A percentile compares a stretch with the other conserved stretches of the same genome.
These are phyloP conservation scores for Tragelaphus oryx DNA, from an alignment of 2,797 vertebrate species.

Conservation along the genomic window DNA sequence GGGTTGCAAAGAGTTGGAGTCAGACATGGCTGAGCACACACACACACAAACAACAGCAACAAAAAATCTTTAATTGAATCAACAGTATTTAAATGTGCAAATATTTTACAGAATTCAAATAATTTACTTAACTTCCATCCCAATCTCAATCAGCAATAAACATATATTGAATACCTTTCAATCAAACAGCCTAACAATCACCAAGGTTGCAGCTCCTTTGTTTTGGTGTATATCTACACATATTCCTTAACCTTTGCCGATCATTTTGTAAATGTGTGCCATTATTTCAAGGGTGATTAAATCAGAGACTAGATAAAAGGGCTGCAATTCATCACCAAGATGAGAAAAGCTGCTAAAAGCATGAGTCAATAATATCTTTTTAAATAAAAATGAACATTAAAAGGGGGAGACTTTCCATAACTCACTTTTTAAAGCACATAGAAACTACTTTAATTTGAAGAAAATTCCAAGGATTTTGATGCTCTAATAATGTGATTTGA, in stretches of 20 bases:
- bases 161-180: background rate
- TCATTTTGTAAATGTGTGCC: background rate
- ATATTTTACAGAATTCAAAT: slow-evolving; percentile 1
- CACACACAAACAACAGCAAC: background rate
- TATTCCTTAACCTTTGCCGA: background rate
- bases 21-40: background rate
- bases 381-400: background rate
- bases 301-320: background rate
- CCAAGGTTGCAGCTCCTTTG: background rate
- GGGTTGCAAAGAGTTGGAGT: background rate
- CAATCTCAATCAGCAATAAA: background rate
- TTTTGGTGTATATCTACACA: background rate
- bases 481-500: background rate
- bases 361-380: background rate
- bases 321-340: slow-evolving; percentile 19
- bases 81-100: background rate
- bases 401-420: background rate
- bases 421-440: background rate
- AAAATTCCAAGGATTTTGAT: background rate
- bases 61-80: background rate
- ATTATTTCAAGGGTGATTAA: slow-evolving; percentile 27
- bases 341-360: slow-evolving; percentile 24
- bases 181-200: background rate
- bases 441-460: background rate
- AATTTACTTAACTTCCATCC: background rate